A percentile compares a stretch with the other conserved stretches of the same genome.
These are phyloP conservation scores for Calameuta idolon DNA, from an alignment of 2,888 invertebrate genomes.

Conservation along the genomic window DNA sequence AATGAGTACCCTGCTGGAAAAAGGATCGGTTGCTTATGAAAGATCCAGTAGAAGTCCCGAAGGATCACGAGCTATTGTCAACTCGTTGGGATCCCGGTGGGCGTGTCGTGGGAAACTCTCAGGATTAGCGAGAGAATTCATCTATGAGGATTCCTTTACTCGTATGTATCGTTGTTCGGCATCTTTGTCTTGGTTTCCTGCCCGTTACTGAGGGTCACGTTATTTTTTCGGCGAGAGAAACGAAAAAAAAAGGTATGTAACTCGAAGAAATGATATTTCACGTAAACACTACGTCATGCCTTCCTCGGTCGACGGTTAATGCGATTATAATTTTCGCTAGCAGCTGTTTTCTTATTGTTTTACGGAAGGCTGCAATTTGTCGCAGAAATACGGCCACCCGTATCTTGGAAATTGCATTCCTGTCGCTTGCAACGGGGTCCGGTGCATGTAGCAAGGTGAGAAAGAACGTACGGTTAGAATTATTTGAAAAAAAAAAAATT, in stretches of 20 bases:
- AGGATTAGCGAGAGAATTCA: not conserved
- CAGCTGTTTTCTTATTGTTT: not conserved
- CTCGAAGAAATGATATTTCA: not conserved
- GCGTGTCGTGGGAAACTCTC: slow-evolving; percentile 9
- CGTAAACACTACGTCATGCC: not conserved
- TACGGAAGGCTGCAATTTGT: not conserved
- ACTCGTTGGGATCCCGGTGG: not conserved
- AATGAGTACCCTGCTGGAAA: not conserved
- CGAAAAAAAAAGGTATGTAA: not conserved
- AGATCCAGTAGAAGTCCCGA: not conserved
- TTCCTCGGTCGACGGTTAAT: not conserved
- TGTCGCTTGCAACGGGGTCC: not conserved
- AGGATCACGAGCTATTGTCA: slow-evolving; percentile 2
- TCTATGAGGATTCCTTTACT: not conserved
- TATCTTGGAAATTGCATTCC: not conserved
- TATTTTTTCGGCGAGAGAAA: not conserved
- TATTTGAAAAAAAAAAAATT: not conserved
- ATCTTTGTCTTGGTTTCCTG: not conserved
- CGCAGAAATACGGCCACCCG: not conserved
- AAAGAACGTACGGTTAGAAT: not conserved
- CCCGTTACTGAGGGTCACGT: not conserved
- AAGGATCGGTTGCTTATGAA: not conserved
- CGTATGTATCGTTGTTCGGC: not conserved
- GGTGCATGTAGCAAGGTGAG: not conserved
- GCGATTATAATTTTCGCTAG: not conserved